These are phyloP conservation scores for Bos javanicus DNA, from an alignment of 2,113 vertebrate species.

Conservation along the genomic window DNA sequence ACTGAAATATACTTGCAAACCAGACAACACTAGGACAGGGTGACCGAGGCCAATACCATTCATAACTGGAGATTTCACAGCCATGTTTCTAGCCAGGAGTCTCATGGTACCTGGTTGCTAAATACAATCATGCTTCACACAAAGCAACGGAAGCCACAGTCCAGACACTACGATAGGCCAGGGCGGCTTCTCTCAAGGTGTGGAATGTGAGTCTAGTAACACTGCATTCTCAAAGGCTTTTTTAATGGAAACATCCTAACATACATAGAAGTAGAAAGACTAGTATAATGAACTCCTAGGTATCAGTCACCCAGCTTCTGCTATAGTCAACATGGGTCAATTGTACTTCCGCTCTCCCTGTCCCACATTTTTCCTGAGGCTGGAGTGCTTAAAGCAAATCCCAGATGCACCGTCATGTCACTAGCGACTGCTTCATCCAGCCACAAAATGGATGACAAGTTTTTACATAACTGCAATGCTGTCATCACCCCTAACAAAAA, in stretches of 20 bases:
- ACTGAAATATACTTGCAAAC: background rate
- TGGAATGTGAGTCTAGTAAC: background rate
- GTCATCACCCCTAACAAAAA: background rate
- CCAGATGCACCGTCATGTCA: background rate
- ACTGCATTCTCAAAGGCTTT: background rate
- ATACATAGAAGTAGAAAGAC: background rate
- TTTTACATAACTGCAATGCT: background rate
- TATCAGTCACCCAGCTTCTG: background rate
- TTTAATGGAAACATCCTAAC: background rate
- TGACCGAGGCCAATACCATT: background rate
- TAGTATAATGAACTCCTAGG: background rate
- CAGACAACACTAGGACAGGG: background rate
- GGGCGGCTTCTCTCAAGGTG: background rate
- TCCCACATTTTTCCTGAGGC: too few relatives aligned
- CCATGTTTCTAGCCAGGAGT: background rate
- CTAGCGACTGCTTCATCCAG: background rate
- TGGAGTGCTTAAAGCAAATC: background rate
- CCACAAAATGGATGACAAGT: too few relatives aligned
- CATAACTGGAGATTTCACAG: background rate
- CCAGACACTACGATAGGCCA: background rate
- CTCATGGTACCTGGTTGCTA: background rate
- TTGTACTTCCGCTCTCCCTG: background rate
- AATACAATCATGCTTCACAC: background rate
- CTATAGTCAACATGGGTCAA: rapidly evolving
- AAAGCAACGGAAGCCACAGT: background rate